phyloP scores from a whole-genome alignment of 2,888 invertebrate species.

The Himalopsyche anomala region DNA sequence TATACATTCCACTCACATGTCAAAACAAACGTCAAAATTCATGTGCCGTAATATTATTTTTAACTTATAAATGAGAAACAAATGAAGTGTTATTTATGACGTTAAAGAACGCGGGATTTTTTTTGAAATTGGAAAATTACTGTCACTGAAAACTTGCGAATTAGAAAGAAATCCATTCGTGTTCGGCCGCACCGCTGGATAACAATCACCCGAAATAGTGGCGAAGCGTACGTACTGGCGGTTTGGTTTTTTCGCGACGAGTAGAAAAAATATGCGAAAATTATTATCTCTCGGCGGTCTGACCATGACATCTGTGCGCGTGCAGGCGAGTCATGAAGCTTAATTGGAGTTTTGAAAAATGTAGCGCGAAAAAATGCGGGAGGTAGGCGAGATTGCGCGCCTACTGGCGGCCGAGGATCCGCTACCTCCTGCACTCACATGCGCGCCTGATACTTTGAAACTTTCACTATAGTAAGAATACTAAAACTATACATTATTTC shows the following conservation, averaged over 20 bases:
- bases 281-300: slow-evolving; percentile 48
- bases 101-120: neutral
- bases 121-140: neutral
- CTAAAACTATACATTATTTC: neutral
- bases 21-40: slow-evolving; percentile 33
- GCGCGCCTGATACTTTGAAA: slow-evolving; percentile 47
- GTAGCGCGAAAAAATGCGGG: slow-evolving; percentile 53
- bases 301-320: slow-evolving; percentile 56
- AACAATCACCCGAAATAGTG: slow-evolving; percentile 50
- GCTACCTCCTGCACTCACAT: slow-evolving; percentile 47
- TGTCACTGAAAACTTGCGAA: neutral
- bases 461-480: slow-evolving; percentile 12
- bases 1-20: slow-evolving; percentile 18
- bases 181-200: slow-evolving; percentile 44
- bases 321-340: slow-evolving; percentile 51
- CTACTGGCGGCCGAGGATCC: slow-evolving; percentile 45
- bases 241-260: slow-evolving; percentile 42
- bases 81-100: neutral
- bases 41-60: neutral
- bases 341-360: slow-evolving; percentile 51
- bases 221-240: slow-evolving; percentile 19
- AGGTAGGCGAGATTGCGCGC: slow-evolving; percentile 29
- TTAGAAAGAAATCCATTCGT: slow-evolving; percentile 19
- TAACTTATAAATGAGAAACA: neutral
- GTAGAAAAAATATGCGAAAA: slow-evolving; percentile 46